Evolutionary conservation across 2,113 vertebrate species (phyloP), one percentile per base, ranked within the genome.

Genomic region (Phocoena phocoena): DNA sequence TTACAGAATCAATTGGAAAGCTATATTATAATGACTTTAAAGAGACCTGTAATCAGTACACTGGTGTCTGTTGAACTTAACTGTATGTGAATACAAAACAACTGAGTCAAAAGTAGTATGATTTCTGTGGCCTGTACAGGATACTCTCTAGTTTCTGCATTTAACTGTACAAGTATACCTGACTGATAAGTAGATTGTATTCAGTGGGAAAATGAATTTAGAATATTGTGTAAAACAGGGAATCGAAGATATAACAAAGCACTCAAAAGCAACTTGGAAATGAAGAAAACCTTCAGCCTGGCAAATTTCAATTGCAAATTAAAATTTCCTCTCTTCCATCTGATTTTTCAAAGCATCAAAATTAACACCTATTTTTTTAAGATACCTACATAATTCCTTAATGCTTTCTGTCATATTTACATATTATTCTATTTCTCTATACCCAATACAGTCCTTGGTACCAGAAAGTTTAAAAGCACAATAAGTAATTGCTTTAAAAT

Each of bases 51-150:
- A 90, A 63, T 81, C 50, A 65, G 67, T 58, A 44, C 17, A n/a
- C 41, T 62, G 47, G 3, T 70, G 33, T 74, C 87, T 86, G 33
- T 55, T 95, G 93, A 88, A 92, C 62, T 80, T 96, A 92, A 88
- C 18, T 90, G 91, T 65, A 65, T 33, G 12, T 60, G 60, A 84
- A 80, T 38, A 50, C 41, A 79, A 94, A 97, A 85, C 85, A 91
- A 76, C 79, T 68, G 80, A 88, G 77, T 82, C 47, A 82, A 95
- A 96, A 83, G 88, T 74, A 44, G 13, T 23, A 31, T 18, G 26
- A 14, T 76, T 79, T 77, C 76, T 68, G 62, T 6, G 87, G 26
- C 77, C 77, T n/a, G 47, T 47, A 13, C 11, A 44, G 79, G 60
- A 58, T 26, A 53, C 31, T 60, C 31, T 65, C 47, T 47, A 23